Evolutionary conservation across 2,113 vertebrate genomes (phyloP), one percentile per base, ranked within the genome.

Genomic region (Papio anubis): DNA sequence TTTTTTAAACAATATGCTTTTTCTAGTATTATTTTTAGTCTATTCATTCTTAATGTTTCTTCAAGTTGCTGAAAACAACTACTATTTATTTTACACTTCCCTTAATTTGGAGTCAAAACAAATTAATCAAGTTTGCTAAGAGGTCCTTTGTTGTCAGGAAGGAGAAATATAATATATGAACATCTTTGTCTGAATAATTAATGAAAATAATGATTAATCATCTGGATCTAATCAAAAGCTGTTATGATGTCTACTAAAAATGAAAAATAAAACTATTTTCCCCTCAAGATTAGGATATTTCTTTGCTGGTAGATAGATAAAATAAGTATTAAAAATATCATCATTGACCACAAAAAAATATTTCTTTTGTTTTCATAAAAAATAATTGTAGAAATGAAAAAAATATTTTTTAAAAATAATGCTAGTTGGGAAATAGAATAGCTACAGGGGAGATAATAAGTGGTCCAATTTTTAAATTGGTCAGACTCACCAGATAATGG

Each of bases 121-220:
- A 14, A 97, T 92, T 86, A 68, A 96, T 94, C 48, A 66, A 50
- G 11, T 94, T 84, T 97, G 6, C 82, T 73, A 79, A 93, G 48
- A 90, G 48, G 93, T 0, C 10, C 21, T 97, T 5, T 88, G 43
- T 83, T 91, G 32, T 98, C 75, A 97, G 59, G 59, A 78, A 61
- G 72, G 78, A 78, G 84, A 97, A 97, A 73, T 45, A 55, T 61
- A 97, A 92, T 90, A 78, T 35, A n/a, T 14, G 5, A 32, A 61
- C 32, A 43, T n/a, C 55, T 98, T 96, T 98, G 30, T 92, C 35
- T 66, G 81, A 88, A 97, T 95, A 97, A 93, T 93, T 97, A 91
- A 90, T 97, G 75, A 83, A 98, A 98, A 75, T 82, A 88, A 35
- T 92, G 17, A 82, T 61, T 94, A 84, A 96, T n/a, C 57, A 43